Evolutionary conservation across 2,797 vertebrate genomes (phyloP), one percentile per base, ranked within the genome.

Genomic region (Poecilia picta): DNA sequence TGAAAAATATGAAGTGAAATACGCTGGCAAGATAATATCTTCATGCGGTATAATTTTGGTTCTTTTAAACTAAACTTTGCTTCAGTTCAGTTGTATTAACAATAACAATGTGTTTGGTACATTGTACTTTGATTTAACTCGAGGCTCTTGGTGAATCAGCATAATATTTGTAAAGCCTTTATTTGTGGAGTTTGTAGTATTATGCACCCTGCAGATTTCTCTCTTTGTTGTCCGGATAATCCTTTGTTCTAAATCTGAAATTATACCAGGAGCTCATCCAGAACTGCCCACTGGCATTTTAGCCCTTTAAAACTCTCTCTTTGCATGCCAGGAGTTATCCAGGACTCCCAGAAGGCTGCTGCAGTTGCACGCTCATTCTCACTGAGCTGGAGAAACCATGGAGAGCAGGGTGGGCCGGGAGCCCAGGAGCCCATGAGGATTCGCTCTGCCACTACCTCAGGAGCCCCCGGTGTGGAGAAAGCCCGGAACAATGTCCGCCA

Each of bases 381-480:
- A 41, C 92, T 99, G 82, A 99, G 97, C 87, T 98, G 98, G 98
- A 97, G 96, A 79, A 97, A 96, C 89, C 97, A 98, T 33, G 97
- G 96, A 25, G 98, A 98, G 59, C 92, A 93, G 70, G 57, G 77
- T 0, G 85, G 80, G 1, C 83, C 88, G 1, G 93, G 90, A 39
- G 88, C 94, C 81, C 95, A 96, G 70, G 98, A 99, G 87, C 98
- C 98, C 1, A 98, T 99, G 98, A 96, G 98, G 82, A 97, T 98
- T 83, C 95, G 98, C 87, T 98, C 98, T 10, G 98, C 98, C 71
- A 99, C 98, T 8, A 99, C 98, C 2, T 99, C 98, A 4, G 98
- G 98, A 88, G 97, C 97, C 20, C 98, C 98, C 0, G 97, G 97
- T 66, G 97, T 98, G 55, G 98, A 99, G 90, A 99, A 98, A 83